These are phyloP conservation scores for Temnothorax nylanderi DNA, from an alignment of 1,140 invertebrate genomes.

Conservation along the genomic window DNA sequence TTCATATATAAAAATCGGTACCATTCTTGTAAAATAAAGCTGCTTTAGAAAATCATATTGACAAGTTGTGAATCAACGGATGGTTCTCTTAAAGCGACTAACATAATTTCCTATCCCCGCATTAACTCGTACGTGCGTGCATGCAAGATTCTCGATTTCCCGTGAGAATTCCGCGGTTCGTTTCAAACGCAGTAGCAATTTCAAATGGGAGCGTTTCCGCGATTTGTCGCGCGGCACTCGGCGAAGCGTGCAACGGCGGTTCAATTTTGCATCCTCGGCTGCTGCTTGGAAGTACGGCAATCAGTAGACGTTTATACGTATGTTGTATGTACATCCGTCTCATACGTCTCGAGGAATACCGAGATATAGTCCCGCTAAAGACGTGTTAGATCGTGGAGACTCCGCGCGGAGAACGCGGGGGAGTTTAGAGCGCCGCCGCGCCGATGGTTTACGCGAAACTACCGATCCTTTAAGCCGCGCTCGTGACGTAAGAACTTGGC, in stretches of 20 bases:
- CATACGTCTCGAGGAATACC: conserved; percentile 33
- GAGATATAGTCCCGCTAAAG: not conserved
- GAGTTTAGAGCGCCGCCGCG: not conserved
- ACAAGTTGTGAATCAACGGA: not conserved
- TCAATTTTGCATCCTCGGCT: conserved; percentile 67
- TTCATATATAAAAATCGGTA: not conserved
- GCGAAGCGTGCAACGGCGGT: conserved; percentile 49
- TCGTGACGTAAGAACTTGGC: not conserved
- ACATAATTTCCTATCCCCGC: not conserved
- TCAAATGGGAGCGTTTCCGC: conserved; percentile 31
- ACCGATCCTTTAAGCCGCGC: not conserved
- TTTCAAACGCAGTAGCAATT: conserved; percentile 33
- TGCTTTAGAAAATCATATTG: not conserved
- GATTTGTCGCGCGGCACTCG: conserved; percentile 55
- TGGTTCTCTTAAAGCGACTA: not conserved
- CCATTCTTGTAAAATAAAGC: not conserved
- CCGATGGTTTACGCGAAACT: not conserved
- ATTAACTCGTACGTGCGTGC: conserved; percentile 22
- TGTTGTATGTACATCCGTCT: not conserved
- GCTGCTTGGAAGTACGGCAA: conserved; percentile 31
- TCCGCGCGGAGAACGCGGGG: not conserved
- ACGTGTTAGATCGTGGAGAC: conserved; percentile 40
- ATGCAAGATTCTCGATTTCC: conserved; percentile 25
- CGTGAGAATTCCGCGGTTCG: conserved; percentile 46
- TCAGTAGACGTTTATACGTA: conserved; percentile 10